These are phyloP conservation scores for Glaucomys volans DNA, from an alignment of 2,113 vertebrate genomes.

Conservation along the genomic window DNA sequence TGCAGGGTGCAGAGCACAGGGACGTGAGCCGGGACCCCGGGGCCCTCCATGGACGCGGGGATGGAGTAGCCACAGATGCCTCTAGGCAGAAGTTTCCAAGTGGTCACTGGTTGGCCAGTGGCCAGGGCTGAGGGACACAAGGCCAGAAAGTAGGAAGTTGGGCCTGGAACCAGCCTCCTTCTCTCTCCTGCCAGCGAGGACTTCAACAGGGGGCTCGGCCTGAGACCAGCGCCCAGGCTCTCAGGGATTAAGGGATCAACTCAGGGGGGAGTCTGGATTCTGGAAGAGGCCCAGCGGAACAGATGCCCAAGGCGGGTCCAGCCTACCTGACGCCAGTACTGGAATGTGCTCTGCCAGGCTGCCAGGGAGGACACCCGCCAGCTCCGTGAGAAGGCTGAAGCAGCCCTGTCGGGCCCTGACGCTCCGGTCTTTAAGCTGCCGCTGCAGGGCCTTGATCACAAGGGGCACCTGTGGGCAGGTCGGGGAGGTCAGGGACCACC, in stretches of 20 bases:
- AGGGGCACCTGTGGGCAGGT: slow-evolving; percentile 89
- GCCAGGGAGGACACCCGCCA: slow-evolving; percentile 91
- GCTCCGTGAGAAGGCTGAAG: slow-evolving; percentile 93
- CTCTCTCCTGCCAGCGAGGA: background rate
- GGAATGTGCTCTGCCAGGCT: slow-evolving; percentile 93
- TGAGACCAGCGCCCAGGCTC: background rate
- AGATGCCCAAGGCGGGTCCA: accelerated
- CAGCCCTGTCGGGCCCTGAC: slow-evolving; percentile 93
- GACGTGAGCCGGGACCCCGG: background rate
- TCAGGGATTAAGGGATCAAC: background rate
- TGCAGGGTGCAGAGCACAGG: slow-evolving; percentile 65
- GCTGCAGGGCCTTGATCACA: slow-evolving; percentile 94
- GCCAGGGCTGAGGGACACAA: background rate
- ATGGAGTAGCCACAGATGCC: background rate
- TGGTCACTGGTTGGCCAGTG: background rate
- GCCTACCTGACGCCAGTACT: slow-evolving; percentile 91
- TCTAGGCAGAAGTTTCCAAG: background rate
- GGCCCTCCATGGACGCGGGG: background rate
- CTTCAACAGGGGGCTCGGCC: background rate
- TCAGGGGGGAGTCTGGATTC: background rate
- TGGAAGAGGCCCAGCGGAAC: background rate
- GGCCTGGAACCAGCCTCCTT: background rate
- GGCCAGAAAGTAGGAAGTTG: background rate
- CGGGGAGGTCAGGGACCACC: background rate
- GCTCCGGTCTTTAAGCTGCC: slow-evolving; percentile 94